phyloP scores from a whole-genome alignment of 2,888 invertebrate species.

The Stramonita haemastoma region DNA sequence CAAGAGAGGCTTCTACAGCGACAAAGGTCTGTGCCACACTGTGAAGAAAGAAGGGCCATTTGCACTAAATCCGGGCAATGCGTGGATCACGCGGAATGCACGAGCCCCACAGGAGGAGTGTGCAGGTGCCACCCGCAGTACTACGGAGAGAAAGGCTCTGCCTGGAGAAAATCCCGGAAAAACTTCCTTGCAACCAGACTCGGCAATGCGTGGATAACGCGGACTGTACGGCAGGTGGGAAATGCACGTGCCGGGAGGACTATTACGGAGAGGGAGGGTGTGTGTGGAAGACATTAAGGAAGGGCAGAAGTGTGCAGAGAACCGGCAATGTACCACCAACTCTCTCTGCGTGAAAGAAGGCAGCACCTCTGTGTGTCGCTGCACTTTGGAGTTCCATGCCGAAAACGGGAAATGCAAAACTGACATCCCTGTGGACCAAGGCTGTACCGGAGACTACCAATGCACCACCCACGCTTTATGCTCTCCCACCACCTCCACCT shows the following conservation, averaged over 20 bases:
- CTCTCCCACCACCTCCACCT: not conserved
- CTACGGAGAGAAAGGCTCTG: conserved; percentile 40
- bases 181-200: not conserved
- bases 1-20: conserved; percentile 40
- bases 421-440: conserved; percentile 28
- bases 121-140: conserved; percentile 42
- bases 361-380: conserved; percentile 21
- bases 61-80: conserved; percentile 40
- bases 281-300: conserved; percentile 19
- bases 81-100: conserved; percentile 41
- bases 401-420: conserved; percentile 34
- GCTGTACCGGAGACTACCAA: conserved; percentile 19
- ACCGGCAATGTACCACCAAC: conserved; percentile 40
- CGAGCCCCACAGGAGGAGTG: not conserved
- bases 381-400: conserved; percentile 35
- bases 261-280: conserved; percentile 41
- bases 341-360: not conserved
- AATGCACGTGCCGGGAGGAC: conserved; percentile 41
- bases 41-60: conserved; percentile 19
- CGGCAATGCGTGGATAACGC: conserved; percentile 45
- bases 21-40: conserved; percentile 33
- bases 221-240: conserved; percentile 23
- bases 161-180: conserved; percentile 7
- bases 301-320: conserved; percentile 27
- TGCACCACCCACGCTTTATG: conserved; percentile 34